Base-by-base conservation (phyloP, 2,888 invertebrate genomes). In the Agrilus cyanescens region DNA sequence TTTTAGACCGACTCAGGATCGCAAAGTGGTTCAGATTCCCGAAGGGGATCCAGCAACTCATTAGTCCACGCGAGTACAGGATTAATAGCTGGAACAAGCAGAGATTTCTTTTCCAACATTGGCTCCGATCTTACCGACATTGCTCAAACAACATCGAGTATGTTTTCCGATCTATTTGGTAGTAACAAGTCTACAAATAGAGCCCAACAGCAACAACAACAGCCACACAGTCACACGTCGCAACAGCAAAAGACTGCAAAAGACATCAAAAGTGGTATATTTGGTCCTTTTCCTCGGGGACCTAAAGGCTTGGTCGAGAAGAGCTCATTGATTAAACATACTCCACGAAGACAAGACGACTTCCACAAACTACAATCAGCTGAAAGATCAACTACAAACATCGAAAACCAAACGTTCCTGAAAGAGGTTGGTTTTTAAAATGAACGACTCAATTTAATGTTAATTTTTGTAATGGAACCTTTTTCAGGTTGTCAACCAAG, bases 141-240 rank as follows among this genome's bases (percentile, higher is more conserved):
- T 38, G 93, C 95, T 14, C 85, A 90, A 1, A 90, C 94, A 50
- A 94, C 93, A 1, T 82, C 88, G 12, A 91, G 82, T 63, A 93
- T 95, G 80, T 88, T 96, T 61, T 90, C 90, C 42, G 95, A 91
- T 63, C 77, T 96, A 55, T 94, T 96, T 65, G 90, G 94, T 63
- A 73, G 71, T 32, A 80, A 78, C 65, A 80, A 48, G 46, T 15
- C 59, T 57, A 43, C 53, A 54, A 46, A 36, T 57, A 50, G 40
- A 50, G 7, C 53, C 38, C 44, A 46, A 31, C 40, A 49, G 4
- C 54, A 55, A 32, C 57, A 52, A 12, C 36, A 8, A 41, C 53
- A 53, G 42, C 59, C 57, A 33, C 60, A 60, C 31, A 56, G 55
- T 16, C 59, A 57, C 32, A 55, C 55, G 46, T 57, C 60, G 45